These are phyloP conservation scores for Parascotia fuliginaria DNA, from an alignment of 2,888 invertebrate species.

Conservation along the genomic window DNA sequence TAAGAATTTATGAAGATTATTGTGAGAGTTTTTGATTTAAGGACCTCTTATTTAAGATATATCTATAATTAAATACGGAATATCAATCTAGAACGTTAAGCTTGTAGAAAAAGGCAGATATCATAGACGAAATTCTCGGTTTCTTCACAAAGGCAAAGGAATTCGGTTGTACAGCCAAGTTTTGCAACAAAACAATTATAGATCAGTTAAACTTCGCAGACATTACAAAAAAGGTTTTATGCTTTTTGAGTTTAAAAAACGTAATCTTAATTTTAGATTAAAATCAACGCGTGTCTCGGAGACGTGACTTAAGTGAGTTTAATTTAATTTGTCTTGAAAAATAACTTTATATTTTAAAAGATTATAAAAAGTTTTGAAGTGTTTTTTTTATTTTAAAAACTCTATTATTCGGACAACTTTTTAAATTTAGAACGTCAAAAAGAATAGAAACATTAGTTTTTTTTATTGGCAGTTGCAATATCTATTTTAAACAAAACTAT, in stretches of 20 bases:
- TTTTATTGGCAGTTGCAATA: too few species aligned
- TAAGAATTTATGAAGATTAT: conserved; percentile 8
- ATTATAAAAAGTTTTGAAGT: conserved; percentile 31
- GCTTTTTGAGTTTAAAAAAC: conserved; percentile 25
- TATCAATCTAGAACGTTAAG: too few species aligned
- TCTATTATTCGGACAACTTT: conserved; percentile 9
- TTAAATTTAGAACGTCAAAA: not conserved
- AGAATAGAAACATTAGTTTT: too few species aligned
- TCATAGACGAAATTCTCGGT: too few species aligned
- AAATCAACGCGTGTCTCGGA: conserved; percentile 40
- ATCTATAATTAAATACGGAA: not conserved
- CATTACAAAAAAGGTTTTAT: conserved; percentile 32
- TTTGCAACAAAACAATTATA: conserved; percentile 36
- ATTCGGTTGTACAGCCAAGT: conserved; percentile 27
- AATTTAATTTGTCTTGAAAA: conserved; percentile 44
- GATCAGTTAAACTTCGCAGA: conserved; percentile 38
- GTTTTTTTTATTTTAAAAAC: conserved; percentile 13
- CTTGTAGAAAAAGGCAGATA: too few species aligned
- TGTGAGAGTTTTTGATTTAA: not conserved
- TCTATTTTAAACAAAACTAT: too few species aligned
- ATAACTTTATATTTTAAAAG: conserved; percentile 35
- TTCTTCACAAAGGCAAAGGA: conserved; percentile 38
- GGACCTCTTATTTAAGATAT: not conserved
- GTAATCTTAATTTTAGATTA: conserved; percentile 39
- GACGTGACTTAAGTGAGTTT: conserved; percentile 44